These are phyloP conservation scores for Grantiella picta DNA, from an alignment of 2,113 vertebrate genomes.

Conservation along the genomic window DNA sequence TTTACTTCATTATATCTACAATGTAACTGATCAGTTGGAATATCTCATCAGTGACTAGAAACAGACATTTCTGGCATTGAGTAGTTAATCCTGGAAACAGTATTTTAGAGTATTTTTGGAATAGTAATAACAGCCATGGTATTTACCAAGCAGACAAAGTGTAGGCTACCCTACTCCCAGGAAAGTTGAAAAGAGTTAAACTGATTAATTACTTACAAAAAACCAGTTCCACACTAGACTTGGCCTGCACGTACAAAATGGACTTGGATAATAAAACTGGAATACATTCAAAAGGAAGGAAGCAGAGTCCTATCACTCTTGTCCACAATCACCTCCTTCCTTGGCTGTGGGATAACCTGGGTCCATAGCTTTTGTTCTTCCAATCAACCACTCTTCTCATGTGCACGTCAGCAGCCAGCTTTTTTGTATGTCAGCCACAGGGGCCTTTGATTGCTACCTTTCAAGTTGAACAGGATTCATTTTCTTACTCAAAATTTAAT, in stretches of 20 bases:
- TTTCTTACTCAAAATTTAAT: neutral
- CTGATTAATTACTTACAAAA: neutral
- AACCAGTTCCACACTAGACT: neutral
- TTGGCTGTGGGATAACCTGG: neutral
- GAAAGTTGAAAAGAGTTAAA: neutral
- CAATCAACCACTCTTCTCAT: no score
- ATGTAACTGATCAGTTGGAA: neutral
- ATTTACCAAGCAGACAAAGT: neutral
- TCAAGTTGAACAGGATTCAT: neutral
- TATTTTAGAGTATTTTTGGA: neutral
- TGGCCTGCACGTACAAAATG: neutral
- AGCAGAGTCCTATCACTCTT: neutral
- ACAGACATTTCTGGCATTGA: neutral
- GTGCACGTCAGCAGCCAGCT: neutral
- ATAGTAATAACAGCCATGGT: neutral
- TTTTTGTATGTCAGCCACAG: no score
- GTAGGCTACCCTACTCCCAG: neutral
- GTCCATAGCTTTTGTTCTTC: neutral
- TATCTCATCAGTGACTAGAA: neutral
- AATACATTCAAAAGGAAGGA: neutral
- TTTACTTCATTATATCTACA: neutral
- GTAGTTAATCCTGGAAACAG: neutral
- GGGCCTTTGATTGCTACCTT: neutral
- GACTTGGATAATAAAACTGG: neutral
- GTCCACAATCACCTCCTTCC: neutral